Evolutionary conservation across 2,797 vertebrate genomes (phyloP), one percentile per base, ranked within the genome.

Genomic region (Chiroxiphia lanceolata): DNA sequence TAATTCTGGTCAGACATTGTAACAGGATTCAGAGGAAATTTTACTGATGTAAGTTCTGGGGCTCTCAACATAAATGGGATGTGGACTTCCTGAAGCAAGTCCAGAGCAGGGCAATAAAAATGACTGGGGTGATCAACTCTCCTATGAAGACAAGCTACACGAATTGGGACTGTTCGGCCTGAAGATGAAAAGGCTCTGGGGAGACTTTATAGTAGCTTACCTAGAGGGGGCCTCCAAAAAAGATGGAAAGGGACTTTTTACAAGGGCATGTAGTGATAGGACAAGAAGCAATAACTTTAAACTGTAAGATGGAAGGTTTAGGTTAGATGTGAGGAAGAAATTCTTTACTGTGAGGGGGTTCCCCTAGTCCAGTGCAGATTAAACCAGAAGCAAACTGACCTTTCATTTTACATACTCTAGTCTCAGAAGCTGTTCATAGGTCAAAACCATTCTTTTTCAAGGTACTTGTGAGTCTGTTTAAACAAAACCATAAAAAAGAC

Each of bases 201-300:
- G 17, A 68, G 14, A 45, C 20, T 6, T 60, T 40, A 53, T 10
- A 40, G 38, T 18, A 74, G 60, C 69, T 31, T 7, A 53, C 6
- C 11, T 5, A 53, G 29, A 60, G 20, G 40, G 7, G 23, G 12
- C 8, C 53, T 31, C 14, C 13, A 15, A 74, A 45, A 67, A 53
- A 60, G n/a, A 6, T 31, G 21, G 25, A 40, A 27, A 60, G 16
- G 20, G 20, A 60, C 45, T 26, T 74, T 80, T 21, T 18, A 26
- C n/a, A 60, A 47, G 25, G 29, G 16, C 0, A 0, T n/a, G 25
- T 14, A 59, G 38, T 5, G 14, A 19, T 4, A 67, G 31, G 25
- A 40, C 29, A 33, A 53, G 53, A 53, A 31, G 25, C 20, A 60
- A 48, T 5, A 48, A 31, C 15, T 68, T 31, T 31, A 33, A 61